Percentiles rank a stretch among this genome's conserved stretches.
Conservation (phyloP, 2,797 vertebrate species). For the Aselliscus stoliczkanus region DNA sequence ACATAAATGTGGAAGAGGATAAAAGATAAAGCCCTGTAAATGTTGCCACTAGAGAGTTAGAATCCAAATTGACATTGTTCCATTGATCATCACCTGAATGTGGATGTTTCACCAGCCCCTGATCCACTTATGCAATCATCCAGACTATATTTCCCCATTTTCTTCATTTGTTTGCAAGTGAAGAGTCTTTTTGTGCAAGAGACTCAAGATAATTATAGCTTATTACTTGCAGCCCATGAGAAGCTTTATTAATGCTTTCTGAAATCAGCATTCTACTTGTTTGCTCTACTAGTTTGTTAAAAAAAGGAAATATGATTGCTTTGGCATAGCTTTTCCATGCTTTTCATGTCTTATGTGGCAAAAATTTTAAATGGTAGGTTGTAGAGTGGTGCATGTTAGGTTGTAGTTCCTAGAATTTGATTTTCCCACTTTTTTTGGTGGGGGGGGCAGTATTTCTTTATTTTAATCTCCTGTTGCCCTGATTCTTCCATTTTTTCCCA, state of each 20-base stretch:
- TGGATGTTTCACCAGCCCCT: background rate
- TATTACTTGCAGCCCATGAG: background rate
- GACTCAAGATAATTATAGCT: background rate
- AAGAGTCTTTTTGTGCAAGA: conserved; percentile 7
- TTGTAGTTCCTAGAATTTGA: background rate
- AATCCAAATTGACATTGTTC: background rate
- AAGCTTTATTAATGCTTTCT: background rate
- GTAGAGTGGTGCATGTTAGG: background rate
- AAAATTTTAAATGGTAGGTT: background rate
- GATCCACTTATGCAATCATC: background rate
- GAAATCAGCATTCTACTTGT: conserved; percentile 34
- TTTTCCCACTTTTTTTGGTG: background rate
- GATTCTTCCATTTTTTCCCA: background rate
- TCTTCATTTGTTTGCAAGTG: conserved; percentile 12
- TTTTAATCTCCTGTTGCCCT: background rate
- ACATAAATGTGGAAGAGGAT: background rate
- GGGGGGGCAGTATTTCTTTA: background rate
- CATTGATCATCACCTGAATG: background rate
- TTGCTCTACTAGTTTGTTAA: background rate
- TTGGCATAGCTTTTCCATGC: background rate
- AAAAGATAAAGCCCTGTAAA: background rate
- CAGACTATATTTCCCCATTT: background rate
- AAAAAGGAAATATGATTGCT: background rate
- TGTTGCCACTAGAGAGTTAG: background rate
- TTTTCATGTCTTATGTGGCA: background rate